These are phyloP conservation scores for Tachuris rubrigastra DNA, from an alignment of 2,113 vertebrate genomes.

Conservation along the genomic window DNA sequence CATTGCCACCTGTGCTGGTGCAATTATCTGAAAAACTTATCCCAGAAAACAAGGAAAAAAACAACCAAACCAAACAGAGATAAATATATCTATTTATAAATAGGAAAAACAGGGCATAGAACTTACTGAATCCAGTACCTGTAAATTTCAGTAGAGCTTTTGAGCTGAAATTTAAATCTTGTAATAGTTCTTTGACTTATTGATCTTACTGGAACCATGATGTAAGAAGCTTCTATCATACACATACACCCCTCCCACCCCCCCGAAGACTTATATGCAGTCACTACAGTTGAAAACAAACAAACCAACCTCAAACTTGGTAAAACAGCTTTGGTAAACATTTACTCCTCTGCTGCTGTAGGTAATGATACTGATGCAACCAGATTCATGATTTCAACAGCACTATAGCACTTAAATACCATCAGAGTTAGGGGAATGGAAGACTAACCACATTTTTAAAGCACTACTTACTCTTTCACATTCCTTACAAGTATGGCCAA, in stretches of 20 bases:
- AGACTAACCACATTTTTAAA: not conserved
- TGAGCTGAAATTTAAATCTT: not conserved
- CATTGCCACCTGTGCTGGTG: not conserved
- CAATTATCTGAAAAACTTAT: not conserved
- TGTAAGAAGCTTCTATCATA: not conserved
- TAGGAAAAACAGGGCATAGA: not conserved
- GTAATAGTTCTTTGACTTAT: not conserved
- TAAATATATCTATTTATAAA: not conserved
- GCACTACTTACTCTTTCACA: conserved; percentile 89
- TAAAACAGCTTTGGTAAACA: not conserved
- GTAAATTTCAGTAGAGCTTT: not conserved
- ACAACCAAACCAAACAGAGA: not conserved
- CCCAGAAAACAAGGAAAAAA: not conserved
- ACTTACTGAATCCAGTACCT: not conserved
- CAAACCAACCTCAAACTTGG: not conserved
- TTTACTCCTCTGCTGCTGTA: not conserved
- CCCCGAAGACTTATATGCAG: not conserved
- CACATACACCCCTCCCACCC: not conserved
- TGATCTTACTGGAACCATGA: not conserved
- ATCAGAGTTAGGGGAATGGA: not conserved
- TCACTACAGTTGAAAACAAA: not conserved
- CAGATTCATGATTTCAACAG: not conserved
- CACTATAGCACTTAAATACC: not conserved
- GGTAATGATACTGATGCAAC: not conserved
- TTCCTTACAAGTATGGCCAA: conserved; percentile 93